These are phyloP conservation scores for Germaria angustata DNA, from an alignment of 2,888 invertebrate genomes.

Conservation along the genomic window DNA sequence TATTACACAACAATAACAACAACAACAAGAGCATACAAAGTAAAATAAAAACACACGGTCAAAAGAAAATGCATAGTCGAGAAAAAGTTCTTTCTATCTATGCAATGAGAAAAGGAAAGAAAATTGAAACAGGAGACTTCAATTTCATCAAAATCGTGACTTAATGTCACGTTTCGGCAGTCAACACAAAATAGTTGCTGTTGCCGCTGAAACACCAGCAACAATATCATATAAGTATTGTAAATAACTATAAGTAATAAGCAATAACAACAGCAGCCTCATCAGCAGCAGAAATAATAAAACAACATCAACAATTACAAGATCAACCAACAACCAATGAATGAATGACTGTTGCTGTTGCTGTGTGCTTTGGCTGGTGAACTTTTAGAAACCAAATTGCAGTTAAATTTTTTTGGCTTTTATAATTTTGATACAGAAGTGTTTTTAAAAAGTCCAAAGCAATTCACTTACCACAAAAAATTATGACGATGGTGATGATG, in stretches of 20 bases:
- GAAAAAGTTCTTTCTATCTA: conserved; percentile 53
- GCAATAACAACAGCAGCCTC: conserved; percentile 61
- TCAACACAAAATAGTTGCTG: conserved; percentile 68
- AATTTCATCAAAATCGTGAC: conserved; percentile 76
- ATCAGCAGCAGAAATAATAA: conserved; percentile 61
- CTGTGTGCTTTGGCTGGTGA: conserved; percentile 44
- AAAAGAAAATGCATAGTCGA: conserved; percentile 10
- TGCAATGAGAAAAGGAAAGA: conserved; percentile 17
- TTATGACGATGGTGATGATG: conserved; percentile 10
- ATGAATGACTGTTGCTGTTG: conserved; percentile 16
- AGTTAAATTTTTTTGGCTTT: conserved; percentile 1
- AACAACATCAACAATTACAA: conserved; percentile 66
- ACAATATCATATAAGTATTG: conserved; percentile 38
- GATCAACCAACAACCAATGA: conserved; percentile 64
- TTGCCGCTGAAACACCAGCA: conserved; percentile 41
- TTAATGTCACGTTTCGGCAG: conserved; percentile 75
- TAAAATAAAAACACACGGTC: conserved; percentile 17
- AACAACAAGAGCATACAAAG: conserved; percentile 7
- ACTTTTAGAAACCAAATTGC: conserved; percentile 56
- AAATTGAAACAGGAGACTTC: conserved; percentile 60
- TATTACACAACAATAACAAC: background rate
- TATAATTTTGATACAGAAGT: conserved; percentile 65
- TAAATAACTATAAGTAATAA: conserved; percentile 59
- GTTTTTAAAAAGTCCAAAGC: conserved; percentile 66
- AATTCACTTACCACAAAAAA: conserved; percentile 49